These are phyloP conservation scores for Drosophila meridionalis DNA, from an alignment of 2,888 invertebrate genomes.

Conservation along the genomic window DNA sequence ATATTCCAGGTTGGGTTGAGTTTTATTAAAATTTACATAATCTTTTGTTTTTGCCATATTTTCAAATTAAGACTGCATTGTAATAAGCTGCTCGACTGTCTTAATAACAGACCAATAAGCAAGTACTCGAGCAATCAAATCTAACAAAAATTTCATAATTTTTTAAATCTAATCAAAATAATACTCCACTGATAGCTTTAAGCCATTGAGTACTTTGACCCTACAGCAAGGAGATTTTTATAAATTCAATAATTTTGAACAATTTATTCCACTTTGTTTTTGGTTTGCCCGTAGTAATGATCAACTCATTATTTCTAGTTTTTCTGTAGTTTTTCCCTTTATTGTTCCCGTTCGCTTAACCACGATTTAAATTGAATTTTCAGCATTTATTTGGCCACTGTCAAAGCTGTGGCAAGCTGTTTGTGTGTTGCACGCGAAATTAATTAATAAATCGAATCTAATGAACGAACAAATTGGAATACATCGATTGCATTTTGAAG, in stretches of 20 bases:
- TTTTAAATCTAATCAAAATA: not conserved
- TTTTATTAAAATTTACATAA: not conserved
- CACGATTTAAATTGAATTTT: slow-evolving; percentile 30
- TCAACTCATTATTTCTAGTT: not conserved
- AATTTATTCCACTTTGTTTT: not conserved
- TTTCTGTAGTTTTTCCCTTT: not conserved
- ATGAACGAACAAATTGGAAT: slow-evolving; percentile 64
- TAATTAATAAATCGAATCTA: slow-evolving; percentile 74
- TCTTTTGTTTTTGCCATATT: not conserved
- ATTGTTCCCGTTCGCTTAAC: too few species aligned
- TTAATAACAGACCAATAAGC: too few species aligned
- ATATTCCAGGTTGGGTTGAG: not conserved
- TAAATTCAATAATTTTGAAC: not conserved
- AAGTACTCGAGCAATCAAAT: too few species aligned
- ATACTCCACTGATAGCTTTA: not conserved
- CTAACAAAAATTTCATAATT: not conserved
- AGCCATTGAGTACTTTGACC: not conserved
- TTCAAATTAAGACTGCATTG: too few species aligned
- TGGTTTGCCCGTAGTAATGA: not conserved
- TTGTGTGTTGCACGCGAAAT: slow-evolving; percentile 40
- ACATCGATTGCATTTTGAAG: slow-evolving; percentile 67
- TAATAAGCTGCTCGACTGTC: too few species aligned
- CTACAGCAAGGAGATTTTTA: not conserved
- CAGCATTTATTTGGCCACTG: slow-evolving; percentile 15
- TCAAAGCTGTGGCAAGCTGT: slow-evolving; percentile 12